A percentile compares a stretch with the other conserved stretches of the same genome.
These are phyloP conservation scores for Fringilla coelebs DNA, from an alignment of 2,797 vertebrate species.

Conservation along the genomic window DNA sequence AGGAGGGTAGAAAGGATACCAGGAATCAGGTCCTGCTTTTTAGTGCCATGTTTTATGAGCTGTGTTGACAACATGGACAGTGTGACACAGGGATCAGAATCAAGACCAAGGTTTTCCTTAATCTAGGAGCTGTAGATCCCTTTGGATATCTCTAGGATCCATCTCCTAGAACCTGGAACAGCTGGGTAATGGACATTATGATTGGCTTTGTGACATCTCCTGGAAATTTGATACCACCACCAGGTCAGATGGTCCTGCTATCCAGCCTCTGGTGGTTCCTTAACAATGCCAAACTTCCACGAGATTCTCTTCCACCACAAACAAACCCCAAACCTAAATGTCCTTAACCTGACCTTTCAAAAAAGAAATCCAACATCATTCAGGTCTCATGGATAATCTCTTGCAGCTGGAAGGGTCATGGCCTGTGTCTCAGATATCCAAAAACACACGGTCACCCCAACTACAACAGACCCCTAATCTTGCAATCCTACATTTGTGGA, in stretches of 20 bases:
- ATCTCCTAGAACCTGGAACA: not conserved
- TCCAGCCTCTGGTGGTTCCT: not conserved
- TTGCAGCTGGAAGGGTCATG: not conserved
- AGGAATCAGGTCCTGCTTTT: not conserved
- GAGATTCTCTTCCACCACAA: not conserved
- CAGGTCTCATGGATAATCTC: not conserved
- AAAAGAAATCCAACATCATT: not conserved
- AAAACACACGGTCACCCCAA: not conserved
- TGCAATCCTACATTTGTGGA: not conserved
- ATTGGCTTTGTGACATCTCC: not conserved
- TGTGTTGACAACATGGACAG: not conserved
- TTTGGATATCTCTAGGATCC: not conserved
- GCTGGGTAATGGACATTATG: not conserved
- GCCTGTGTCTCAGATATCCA: not conserved
- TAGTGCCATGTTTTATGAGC: not conserved
- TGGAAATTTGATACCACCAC: not conserved
- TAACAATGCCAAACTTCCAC: not conserved
- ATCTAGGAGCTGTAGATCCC: not conserved
- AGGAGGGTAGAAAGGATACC: not conserved
- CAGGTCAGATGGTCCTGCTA: accelerated
- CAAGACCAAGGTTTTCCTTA: not conserved
- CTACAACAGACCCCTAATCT: not conserved
- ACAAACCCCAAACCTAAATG: not conserved
- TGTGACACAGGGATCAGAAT: not conserved
- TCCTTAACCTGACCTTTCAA: not conserved